Base-by-base conservation (phyloP, 2,797 vertebrate species). In the Nyctalus aviator region DNA sequence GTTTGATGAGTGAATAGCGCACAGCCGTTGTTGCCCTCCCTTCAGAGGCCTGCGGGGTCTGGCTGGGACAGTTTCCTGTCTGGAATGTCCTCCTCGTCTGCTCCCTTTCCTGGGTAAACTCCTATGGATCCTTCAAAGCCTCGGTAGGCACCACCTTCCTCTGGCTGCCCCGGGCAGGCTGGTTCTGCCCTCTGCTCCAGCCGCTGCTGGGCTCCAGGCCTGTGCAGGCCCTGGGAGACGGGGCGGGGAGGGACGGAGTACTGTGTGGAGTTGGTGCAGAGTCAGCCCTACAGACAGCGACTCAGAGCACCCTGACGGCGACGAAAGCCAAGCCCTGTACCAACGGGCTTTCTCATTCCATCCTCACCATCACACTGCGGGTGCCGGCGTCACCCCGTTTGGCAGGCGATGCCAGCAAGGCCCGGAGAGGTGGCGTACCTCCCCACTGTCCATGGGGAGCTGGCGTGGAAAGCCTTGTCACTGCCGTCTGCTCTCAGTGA, bases 51-150 rank as follows among this genome's bases (percentile, higher is more conserved):
- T 55, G 8, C 5, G 25, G 41, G n/a, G 3, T 46, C 88, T 18
- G 25, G 0, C 37, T 4, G 32, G 86, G 50, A 66, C n/a, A 1
- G 0, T 37, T 57, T 9, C 46, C 57, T 37, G 44, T 79, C 55
- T 69, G 11, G 83, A 18, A 50, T 79, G 86, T 27, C 48, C 32
- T 64, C 32, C 21, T 62, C 11, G 1, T 71, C 44, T 66, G 13
- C 15, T 25, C 59, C 15, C 25, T 86, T 57, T 46, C 5, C 72
- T 77, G 64, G 62, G 68, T 8, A 18, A 90, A 76, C 77, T 93
- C 92, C 72, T 95, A 53, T 3, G 30, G 27, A 53, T 72, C 69
- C 92, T 76, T 93, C 59, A 81, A 59, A 86, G 41, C 84, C 84
- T 21, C 8, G 48, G 0, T 27, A 20, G 69, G 12, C 2, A 37